phyloP scores from a whole-genome alignment of 2,888 invertebrate genomes.

The Globia sparganii region DNA sequence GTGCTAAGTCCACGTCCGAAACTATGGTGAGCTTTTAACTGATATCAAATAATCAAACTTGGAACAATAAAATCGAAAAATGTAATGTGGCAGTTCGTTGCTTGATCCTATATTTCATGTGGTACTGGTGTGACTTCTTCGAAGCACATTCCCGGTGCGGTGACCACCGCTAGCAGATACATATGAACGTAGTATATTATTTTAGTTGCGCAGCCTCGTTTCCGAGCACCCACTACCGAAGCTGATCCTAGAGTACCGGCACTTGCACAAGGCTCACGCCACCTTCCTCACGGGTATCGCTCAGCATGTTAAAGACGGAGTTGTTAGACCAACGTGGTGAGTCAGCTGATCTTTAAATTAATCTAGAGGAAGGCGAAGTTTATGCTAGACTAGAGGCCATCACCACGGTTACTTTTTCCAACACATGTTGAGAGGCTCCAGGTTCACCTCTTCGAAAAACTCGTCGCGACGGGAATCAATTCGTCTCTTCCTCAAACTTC shows the following conservation, averaged over 20 bases:
- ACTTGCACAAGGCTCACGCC: conserved; percentile 86
- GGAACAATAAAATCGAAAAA: background rate
- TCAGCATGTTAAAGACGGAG: conserved; percentile 79
- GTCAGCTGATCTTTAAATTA: background rate
- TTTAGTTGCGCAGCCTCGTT: conserved; percentile 81
- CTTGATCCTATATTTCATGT: background rate
- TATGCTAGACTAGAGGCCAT: background rate
- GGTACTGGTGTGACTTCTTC: background rate
- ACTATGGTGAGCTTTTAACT: conserved; percentile 75
- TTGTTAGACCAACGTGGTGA: conserved; percentile 85
- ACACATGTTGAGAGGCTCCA: background rate
- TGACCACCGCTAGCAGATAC: background rate
- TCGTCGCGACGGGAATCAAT: background rate
- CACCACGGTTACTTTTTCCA: background rate
- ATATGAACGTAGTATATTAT: background rate
- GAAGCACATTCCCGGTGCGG: background rate
- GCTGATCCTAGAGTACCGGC: conserved; percentile 86
- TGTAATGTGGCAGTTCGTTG: background rate
- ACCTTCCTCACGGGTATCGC: conserved; percentile 86
- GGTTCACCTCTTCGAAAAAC: background rate
- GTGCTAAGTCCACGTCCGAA: conserved; percentile 87
- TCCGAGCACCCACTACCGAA: conserved; percentile 83
- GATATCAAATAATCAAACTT: background rate
- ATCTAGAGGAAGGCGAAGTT: background rate
- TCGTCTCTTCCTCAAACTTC: background rate